phyloP scores from a whole-genome alignment of 2,888 invertebrate genomes.

The Copidosoma aretas region DNA sequence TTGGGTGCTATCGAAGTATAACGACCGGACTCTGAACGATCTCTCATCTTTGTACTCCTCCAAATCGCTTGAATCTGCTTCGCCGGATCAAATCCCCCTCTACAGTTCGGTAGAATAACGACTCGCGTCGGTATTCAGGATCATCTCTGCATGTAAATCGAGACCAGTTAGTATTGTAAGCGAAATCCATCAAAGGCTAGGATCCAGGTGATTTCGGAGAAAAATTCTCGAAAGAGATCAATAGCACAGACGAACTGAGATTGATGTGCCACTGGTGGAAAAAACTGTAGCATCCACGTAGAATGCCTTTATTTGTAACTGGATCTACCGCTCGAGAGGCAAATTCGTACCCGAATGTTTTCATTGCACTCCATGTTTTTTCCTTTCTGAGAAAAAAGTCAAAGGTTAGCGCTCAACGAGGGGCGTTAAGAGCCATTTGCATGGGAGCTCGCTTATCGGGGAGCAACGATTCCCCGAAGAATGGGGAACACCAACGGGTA shows the following conservation, averaged over 20 bases:
- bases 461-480: neutral
- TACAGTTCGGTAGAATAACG: no score
- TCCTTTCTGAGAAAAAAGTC: neutral
- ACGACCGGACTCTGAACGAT: no score
- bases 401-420: neutral
- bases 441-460: neutral
- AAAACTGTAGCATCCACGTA: neutral
- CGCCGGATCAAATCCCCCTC: no score
- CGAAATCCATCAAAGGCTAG: no score
- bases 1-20: no score
- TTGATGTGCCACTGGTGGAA: constrained; percentile 20
- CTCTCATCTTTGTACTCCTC: neutral
- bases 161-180: no score
- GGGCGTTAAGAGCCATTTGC: neutral
- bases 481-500: no score
- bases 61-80: constrained; percentile 27
- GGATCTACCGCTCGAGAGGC: no score
- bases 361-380: neutral
- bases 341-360: constrained; percentile 6
- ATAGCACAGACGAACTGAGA: constrained; percentile 14
- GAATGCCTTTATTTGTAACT: neutral
- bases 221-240: constrained; percentile 18
- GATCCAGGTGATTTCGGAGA: no score
- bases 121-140: no score
- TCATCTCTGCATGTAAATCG: no score